Conservation (phyloP, 2,888 invertebrate species). For the Platycheirus albimanus region DNA sequence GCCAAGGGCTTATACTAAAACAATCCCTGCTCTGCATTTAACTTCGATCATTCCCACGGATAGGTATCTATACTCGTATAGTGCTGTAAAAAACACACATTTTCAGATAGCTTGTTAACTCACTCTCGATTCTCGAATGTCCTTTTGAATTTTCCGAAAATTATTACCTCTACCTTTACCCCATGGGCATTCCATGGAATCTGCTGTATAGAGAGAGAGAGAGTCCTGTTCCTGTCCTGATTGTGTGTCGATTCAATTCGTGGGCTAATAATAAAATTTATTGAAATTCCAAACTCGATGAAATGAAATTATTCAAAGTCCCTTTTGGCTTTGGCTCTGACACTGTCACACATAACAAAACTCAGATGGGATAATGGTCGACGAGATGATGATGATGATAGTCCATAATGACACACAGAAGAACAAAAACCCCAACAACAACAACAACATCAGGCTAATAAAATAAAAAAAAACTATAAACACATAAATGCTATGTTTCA, state of each 20-base stretch:
- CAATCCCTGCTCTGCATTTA: constrained; percentile 9
- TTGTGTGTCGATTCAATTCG: constrained; percentile 32
- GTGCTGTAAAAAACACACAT: background rate
- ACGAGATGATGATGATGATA: constrained; percentile 68
- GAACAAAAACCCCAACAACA: constrained; percentile 3
- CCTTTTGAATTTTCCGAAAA: constrained; percentile 62
- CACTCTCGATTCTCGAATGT: constrained; percentile 22
- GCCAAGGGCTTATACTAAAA: constrained; percentile 3
- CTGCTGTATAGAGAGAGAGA: no score
- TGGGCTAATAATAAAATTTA: constrained; percentile 61
- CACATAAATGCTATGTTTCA: constrained; percentile 45
- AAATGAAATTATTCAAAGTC: constrained; percentile 70
- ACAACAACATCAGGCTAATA: no score
- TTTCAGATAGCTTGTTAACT: constrained; percentile 17
- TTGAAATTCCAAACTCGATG: constrained; percentile 65
- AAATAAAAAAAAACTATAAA: constrained; percentile 18
- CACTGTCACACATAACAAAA: constrained; percentile 67
- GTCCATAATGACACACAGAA: constrained; percentile 59
- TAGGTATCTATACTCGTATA: background rate
- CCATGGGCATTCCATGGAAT: constrained; percentile 27
- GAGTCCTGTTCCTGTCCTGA: background rate
- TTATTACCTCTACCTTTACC: constrained; percentile 40
- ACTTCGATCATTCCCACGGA: constrained; percentile 49
- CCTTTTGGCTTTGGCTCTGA: constrained; percentile 31
- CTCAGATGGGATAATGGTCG: constrained; percentile 65